Evolutionary conservation across 2,888 invertebrate genomes (phyloP).

Genomic region (Halictus quadricinctus): DNA sequence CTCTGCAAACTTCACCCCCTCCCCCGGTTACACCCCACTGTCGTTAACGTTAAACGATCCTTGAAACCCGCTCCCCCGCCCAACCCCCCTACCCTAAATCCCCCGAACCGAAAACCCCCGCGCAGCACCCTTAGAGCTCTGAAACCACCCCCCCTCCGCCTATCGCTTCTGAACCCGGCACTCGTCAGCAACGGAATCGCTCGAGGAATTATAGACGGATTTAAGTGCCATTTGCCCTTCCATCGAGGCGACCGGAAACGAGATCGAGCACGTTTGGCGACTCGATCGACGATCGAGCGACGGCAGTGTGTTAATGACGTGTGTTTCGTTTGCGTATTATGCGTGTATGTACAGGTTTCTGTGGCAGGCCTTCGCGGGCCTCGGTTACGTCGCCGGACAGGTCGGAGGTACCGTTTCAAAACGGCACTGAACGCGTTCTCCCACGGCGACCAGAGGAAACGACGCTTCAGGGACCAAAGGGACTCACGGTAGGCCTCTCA

Average conservation of each 20-base stretch:
- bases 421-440: background rate
- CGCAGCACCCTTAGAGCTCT: background rate
- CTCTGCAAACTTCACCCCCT: constrained; percentile 34
- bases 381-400: constrained; percentile 13
- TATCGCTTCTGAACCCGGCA: constrained; percentile 10
- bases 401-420: background rate
- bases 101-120: background rate
- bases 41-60: constrained; percentile 20
- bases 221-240: constrained; percentile 74
- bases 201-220: constrained; percentile 72
- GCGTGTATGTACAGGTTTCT: constrained; percentile 42
- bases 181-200: constrained; percentile 63
- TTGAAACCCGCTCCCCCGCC: background rate
- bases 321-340: constrained; percentile 2
- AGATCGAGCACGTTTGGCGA: constrained; percentile 53
- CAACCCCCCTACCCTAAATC: background rate
- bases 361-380: constrained; percentile 30
- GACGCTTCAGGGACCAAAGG: background rate
- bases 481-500: background rate
- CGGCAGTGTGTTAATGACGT: constrained; percentile 27
- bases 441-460: background rate
- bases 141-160: constrained; percentile 7
- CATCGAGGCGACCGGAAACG: constrained; percentile 55
- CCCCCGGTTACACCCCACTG: constrained; percentile 10
- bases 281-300: constrained; percentile 42